Base-by-base conservation (phyloP, 2,888 invertebrate species). In the Conus canariensis region DNA sequence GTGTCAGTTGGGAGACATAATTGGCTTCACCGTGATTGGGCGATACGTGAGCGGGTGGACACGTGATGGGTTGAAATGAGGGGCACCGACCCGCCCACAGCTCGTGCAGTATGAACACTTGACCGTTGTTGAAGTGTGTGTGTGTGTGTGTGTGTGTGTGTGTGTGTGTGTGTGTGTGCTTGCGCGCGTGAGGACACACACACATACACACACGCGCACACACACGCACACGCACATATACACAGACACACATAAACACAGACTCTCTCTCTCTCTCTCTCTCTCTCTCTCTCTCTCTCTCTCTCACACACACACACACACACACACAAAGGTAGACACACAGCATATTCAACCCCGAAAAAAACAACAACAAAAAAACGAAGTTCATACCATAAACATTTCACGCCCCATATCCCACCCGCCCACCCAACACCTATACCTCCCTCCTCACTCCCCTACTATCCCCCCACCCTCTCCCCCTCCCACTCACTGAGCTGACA, bases 401-500 rank as follows among this genome's bases (percentile, higher is more conserved):
- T 4, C 45, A 45, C 45, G 22, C 70, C 70, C 70, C 16, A 70
- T 22, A 16, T 22, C 70, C 70, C 70, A 19, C 22, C 22, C 74
- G 9, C n/a, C n/a, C 74, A n/a, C 74, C 74, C 19, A 22, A 74
- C 70, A 70, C 19, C 10, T 64, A 1, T 0, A 10, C 25, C 19
- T n/a, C 74, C 16, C 70, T 8, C 16, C 70, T 8, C 70, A 16
- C 16, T 22, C 70, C 16, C 22, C 45, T 45, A 45, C 45, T 3
- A 3, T 45, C 4, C 45, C 45, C 45, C 45, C 45, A 4, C 74
- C 25, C 74, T n/a, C 7, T 10, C 19, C 60, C 60, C 60, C 60
- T 16, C 22, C 8, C 10, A 87, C 91, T 91, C 92, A 96, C 96
- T 95, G 94, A 97, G 97, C 83, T 97, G 97, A 95, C 99, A 99